phyloP scores from a whole-genome alignment of 2,797 vertebrate species.

The Rhyacichthys aspro region DNA sequence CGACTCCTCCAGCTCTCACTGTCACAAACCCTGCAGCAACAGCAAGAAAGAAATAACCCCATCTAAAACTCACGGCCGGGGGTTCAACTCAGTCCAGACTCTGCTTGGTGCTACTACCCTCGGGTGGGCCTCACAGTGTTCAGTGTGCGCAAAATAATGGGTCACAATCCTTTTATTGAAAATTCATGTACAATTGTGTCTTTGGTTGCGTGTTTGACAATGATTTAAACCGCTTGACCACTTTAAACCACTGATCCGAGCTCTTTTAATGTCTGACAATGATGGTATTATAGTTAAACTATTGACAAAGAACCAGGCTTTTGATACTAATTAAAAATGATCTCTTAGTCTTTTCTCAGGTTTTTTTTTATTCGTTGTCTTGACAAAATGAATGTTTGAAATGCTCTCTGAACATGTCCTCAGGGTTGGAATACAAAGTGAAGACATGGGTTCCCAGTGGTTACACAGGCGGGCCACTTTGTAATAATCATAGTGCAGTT shows the following conservation, averaged over 20 bases:
- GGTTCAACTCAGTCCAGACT: background rate
- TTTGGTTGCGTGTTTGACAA: too few species aligned
- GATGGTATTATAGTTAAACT: too few species aligned
- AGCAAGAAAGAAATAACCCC: conserved; percentile 9
- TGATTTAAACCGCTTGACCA: too few species aligned
- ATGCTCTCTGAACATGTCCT: background rate
- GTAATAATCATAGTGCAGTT: background rate
- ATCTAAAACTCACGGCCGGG: conserved; percentile 5
- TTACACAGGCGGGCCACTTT: background rate
- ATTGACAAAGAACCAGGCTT: too few species aligned
- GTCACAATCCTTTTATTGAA: conserved; percentile 2
- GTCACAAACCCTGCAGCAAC: background rate
- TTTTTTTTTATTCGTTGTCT: too few species aligned
- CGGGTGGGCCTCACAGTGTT: background rate
- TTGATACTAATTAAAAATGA: too few species aligned
- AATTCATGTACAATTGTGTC: background rate
- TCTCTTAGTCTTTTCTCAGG: too few species aligned
- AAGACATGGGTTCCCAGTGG: background rate
- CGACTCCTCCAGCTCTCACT: too few species aligned
- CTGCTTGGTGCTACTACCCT: background rate
- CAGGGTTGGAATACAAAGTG: background rate
- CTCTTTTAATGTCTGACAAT: too few species aligned
- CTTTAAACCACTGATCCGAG: too few species aligned
- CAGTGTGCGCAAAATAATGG: background rate
- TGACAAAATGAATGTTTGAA: background rate